A percentile compares a stretch with the other conserved stretches of the same genome.
Conservation (phyloP, 2,888 invertebrate species). For the Frankliniella fusca region DNA sequence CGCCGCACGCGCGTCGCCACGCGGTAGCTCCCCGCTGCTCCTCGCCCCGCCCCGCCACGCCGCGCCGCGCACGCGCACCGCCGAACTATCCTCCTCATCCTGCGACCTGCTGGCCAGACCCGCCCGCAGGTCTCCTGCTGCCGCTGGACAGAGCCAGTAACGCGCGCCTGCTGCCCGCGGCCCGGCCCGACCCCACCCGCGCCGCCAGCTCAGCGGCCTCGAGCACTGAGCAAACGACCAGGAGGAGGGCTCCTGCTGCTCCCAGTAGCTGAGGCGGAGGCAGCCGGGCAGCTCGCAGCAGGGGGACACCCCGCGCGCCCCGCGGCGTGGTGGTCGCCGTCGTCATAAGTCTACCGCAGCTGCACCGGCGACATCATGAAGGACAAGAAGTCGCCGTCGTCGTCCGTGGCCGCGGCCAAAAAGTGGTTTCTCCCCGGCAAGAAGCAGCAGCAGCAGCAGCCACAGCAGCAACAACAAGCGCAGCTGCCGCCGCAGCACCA, state of each 20-base stretch:
- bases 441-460: conserved; percentile 17
- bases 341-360: too few species aligned
- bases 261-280: too few species aligned
- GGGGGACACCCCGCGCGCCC: too few species aligned
- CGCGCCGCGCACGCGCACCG: background rate
- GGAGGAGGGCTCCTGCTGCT: too few species aligned
- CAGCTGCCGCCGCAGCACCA: conserved; percentile 3
- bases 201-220: too few species aligned
- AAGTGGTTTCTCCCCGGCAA: conserved; percentile 11
- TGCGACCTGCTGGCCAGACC: background rate
- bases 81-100: background rate
- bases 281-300: too few species aligned
- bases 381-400: conserved; percentile 11
- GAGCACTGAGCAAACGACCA: too few species aligned
- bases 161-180: background rate
- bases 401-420: conserved; percentile 8
- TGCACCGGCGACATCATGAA: background rate
- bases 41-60: background rate
- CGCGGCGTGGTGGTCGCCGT: too few species aligned
- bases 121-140: background rate
- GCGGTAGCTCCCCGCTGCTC: background rate
- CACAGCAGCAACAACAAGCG: background rate
- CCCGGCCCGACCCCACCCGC: too few species aligned
- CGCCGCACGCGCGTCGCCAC: background rate
- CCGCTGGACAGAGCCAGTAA: background rate